A percentile compares a stretch with the other conserved stretches of the same genome.
phyloP scores from a whole-genome alignment of 1,140 invertebrate species.

The Sinonovacula constricta region DNA sequence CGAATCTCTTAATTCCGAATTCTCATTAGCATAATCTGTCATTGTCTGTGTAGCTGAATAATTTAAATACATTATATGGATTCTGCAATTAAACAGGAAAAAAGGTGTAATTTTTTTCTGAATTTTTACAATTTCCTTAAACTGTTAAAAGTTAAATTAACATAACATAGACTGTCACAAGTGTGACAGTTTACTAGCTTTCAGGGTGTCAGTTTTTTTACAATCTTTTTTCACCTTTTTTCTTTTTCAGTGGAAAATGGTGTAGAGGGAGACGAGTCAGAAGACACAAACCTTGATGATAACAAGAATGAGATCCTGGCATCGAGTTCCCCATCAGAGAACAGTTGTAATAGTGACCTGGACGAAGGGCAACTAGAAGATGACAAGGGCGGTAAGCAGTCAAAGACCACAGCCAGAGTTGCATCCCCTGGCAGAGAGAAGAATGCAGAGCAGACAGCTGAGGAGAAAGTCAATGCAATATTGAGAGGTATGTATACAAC shows the following conservation, averaged over 20 bases:
- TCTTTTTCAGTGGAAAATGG: conserved; percentile 50
- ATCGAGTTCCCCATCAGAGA: not conserved
- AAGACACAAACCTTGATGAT: conserved; percentile 36
- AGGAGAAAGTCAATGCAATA: conserved; percentile 45
- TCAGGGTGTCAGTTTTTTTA: too few species aligned
- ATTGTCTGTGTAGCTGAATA: too few species aligned
- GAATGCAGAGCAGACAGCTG: not conserved
- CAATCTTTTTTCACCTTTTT: too few species aligned
- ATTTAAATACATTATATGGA: too few species aligned
- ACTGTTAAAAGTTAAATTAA: too few species aligned
- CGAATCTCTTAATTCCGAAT: too few species aligned
- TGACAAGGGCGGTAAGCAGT: not conserved
- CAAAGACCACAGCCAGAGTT: not conserved
- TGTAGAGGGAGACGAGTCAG: conserved; percentile 40
- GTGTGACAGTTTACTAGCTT: too few species aligned
- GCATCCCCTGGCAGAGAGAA: not conserved
- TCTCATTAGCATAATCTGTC: too few species aligned
- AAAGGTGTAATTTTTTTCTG: too few species aligned
- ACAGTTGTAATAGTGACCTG: not conserved
- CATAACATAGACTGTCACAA: too few species aligned
- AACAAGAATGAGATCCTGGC: conserved; percentile 32
- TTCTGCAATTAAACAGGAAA: too few species aligned
- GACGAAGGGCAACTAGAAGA: not conserved
- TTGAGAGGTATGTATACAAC: conserved; percentile 36
- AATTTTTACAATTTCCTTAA: too few species aligned